phyloP scores from a whole-genome alignment of 2,888 invertebrate genomes.

The Meiosimyza platycephala region DNA sequence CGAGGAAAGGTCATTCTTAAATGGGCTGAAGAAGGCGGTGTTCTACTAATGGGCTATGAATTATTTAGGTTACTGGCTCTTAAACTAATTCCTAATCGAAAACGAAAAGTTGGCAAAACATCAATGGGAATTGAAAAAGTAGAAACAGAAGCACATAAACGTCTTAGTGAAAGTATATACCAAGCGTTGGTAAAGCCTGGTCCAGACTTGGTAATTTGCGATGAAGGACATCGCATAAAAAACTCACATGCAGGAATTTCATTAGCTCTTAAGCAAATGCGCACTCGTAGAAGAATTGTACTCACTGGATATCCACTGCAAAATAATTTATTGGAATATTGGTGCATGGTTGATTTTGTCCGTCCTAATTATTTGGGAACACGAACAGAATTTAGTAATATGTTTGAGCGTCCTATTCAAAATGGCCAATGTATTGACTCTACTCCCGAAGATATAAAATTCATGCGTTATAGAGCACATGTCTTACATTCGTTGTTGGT shows the following conservation, averaged over 20 bases:
- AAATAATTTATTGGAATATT: conserved; percentile 95
- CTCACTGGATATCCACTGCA: conserved; percentile 98
- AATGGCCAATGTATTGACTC: conserved; percentile 99
- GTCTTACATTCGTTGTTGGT: conserved; percentile 93
- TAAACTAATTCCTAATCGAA: conserved; percentile 72
- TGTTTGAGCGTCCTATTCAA: conserved; percentile 98
- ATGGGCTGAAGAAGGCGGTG: conserved; percentile 91
- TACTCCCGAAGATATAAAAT: conserved; percentile 90
- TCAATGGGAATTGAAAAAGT: conserved; percentile 59
- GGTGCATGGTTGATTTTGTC: conserved; percentile 99
- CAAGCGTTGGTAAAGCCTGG: conserved; percentile 89
- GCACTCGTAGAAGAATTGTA: conserved; percentile 93
- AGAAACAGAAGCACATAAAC: conserved; percentile 73
- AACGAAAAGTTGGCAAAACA: conserved; percentile 70
- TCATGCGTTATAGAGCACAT: conserved; percentile 96
- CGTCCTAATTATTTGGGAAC: conserved; percentile 96
- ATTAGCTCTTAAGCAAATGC: conserved; percentile 92
- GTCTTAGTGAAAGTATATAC: conserved; percentile 86
- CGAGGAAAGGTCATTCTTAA: conserved; percentile 87
- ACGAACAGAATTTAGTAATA: conserved; percentile 96
- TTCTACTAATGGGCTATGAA: conserved; percentile 96
- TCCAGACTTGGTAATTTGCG: conserved; percentile 94
- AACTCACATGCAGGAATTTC: conserved; percentile 98
- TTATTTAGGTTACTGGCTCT: conserved; percentile 90
- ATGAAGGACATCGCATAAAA: conserved; percentile 97